Evolutionary conservation across 2,888 invertebrate genomes (phyloP), one percentile per base, ranked within the genome.

Genomic region (Lasioglossum morio): DNA sequence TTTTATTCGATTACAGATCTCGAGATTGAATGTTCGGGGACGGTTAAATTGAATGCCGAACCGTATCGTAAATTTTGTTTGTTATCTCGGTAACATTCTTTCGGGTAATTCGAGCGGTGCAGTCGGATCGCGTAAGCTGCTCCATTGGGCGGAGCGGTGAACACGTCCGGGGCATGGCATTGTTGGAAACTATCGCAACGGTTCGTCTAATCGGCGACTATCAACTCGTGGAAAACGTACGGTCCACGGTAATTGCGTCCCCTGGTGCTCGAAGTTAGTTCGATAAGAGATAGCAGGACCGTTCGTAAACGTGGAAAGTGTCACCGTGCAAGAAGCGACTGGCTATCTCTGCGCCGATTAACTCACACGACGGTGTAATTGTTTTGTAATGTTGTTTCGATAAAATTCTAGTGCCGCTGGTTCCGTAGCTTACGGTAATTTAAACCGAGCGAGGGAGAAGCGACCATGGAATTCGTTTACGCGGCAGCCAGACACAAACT

Each of bases 231-330:
- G 70, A 75, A 66, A 75, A 74, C 69, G 80, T 60, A 81, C 43
- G 57, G 57, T 70, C 70, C 75, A 30, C 69, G 70, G 48, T 81
- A 81, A 81, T 81, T 81, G 75, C 70, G 43, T 69, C 69, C 75
- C 70, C 10, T 19, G 69, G 57, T 60, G 70, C 69, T 43, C 76
- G 76, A 57, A 81, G 57, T 34, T 81, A 4, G 43, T 19, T 72
- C 46, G 69, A 80, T 70, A 57, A 70, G 75, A 70, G 48, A 80
- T 43, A 73, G 57, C 43, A 43, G 16, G 10, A 37, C 66, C 16
- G 78, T 70, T 34, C 80, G 53, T 69, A 69, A 70, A 80, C 34
- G 30, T n/a, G 70, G 70, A 40, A 40, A 40, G 70, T n/a, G 70
- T 40, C 40, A 70, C 40, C 40, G 40, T n/a, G 5, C 37, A 72